Evolutionary conservation across 2,113 vertebrate genomes (phyloP).

Genomic region (Eubucco bourcierii): DNA sequence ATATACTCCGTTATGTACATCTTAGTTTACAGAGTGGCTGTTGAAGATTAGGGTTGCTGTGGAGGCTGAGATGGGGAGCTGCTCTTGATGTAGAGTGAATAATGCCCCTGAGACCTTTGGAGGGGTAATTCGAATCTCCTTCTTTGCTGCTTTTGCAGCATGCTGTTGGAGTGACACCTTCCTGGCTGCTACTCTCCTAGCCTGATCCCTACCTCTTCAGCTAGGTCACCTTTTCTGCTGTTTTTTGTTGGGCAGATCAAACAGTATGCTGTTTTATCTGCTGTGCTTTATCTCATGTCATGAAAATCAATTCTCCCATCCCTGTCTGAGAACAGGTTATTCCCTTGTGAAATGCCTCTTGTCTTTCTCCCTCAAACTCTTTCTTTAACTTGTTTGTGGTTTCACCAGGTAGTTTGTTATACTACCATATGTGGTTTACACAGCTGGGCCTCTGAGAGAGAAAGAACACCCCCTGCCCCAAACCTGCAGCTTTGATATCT

Average conservation of each 20-base stretch:
- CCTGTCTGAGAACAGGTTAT: conserved; percentile 21
- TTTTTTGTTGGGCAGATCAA: conserved; percentile 35
- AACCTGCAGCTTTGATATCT: not conserved
- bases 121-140: not conserved
- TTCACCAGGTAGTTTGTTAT: conserved; percentile 3
- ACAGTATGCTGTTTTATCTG: not conserved
- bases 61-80: not conserved
- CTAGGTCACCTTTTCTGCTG: not conserved
- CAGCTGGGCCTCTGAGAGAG: not conserved
- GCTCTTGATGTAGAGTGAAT: not conserved
- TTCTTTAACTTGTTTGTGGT: conserved; percentile 21
- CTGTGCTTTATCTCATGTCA: conserved; percentile 18
- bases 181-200: not conserved
- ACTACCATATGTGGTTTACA: not conserved
- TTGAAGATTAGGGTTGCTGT: not conserved
- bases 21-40: not conserved
- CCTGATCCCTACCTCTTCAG: not conserved
- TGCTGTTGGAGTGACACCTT: not conserved
- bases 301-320: conserved; percentile 41
- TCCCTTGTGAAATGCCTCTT: conserved; percentile 32
- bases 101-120: not conserved
- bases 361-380: conserved; percentile 26
- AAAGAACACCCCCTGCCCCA: not conserved
- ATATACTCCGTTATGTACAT: not conserved
- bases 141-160: not conserved